Conservation (phyloP, 2,888 invertebrate species). For the Gandaritis pyraliata region DNA sequence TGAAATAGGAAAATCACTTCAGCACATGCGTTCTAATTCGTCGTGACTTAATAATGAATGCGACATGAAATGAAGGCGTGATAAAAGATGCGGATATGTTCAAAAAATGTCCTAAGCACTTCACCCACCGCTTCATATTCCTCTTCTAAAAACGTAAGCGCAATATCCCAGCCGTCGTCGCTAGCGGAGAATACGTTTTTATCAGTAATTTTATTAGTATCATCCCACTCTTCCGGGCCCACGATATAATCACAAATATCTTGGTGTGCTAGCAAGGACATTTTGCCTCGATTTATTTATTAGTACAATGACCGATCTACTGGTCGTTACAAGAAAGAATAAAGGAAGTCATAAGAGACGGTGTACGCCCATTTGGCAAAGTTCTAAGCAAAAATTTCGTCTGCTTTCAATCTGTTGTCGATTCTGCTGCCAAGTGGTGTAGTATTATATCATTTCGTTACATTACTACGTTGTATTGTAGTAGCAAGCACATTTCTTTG, state of each 20-base stretch:
- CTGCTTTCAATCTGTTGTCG: slow-evolving; percentile 48
- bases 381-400: slow-evolving; percentile 45
- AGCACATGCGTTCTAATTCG: slow-evolving; percentile 24
- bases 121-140: slow-evolving; percentile 38
- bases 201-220: slow-evolving; percentile 23
- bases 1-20: slow-evolving; percentile 46
- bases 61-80: slow-evolving; percentile 24
- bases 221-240: slow-evolving; percentile 35
- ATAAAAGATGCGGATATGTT: slow-evolving; percentile 11
- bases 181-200: slow-evolving; percentile 21
- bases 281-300: slow-evolving; percentile 29
- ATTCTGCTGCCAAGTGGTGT: slow-evolving; percentile 50
- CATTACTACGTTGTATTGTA: slow-evolving; percentile 17
- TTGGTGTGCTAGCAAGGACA: slow-evolving; percentile 39
- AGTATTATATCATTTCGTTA: slow-evolving; percentile 33
- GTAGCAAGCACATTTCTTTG: not conserved
- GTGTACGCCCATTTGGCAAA: slow-evolving; percentile 57
- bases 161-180: slow-evolving; percentile 30
- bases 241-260: slow-evolving; percentile 36
- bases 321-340: slow-evolving; percentile 49
- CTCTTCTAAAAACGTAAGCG: slow-evolving; percentile 34
- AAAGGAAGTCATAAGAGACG: slow-evolving; percentile 50
- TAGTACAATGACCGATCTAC: slow-evolving; percentile 53
- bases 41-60: slow-evolving; percentile 28
- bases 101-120: slow-evolving; percentile 3